Conservation (phyloP, 2,113 vertebrate species). For the Saguinus midas region DNA sequence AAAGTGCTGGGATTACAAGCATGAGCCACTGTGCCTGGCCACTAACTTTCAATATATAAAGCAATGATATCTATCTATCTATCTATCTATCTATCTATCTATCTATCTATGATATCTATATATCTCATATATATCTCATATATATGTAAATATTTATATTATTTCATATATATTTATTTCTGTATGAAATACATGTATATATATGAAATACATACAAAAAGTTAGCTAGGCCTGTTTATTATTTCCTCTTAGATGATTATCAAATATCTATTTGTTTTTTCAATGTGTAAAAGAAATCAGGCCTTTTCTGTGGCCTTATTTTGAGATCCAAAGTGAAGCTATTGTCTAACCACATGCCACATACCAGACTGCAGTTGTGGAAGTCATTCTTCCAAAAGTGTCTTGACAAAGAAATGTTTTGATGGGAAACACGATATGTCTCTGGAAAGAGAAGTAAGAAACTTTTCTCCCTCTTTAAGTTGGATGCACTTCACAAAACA, state of each 20-base stretch:
- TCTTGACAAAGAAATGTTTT: slow-evolving; percentile 25
- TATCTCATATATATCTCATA: too few relatives aligned
- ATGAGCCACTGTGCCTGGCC: too few relatives aligned
- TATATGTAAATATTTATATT: too few relatives aligned
- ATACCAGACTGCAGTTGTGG: slow-evolving; percentile 39
- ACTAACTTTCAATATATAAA: too few relatives aligned
- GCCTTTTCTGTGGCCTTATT: slow-evolving; percentile 28
- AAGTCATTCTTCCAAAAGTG: slow-evolving; percentile 51
- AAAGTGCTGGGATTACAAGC: too few relatives aligned
- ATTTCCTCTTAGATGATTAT: background rate
- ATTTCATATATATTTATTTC: too few relatives aligned
- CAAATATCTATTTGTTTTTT: slow-evolving; percentile 43
- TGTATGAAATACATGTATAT: too few relatives aligned
- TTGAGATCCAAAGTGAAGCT: background rate
- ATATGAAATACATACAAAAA: background rate
- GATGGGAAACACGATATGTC: slow-evolving; percentile 45
- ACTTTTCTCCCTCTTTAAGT: background rate
- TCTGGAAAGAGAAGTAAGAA: slow-evolving; percentile 53
- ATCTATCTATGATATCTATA: too few relatives aligned
- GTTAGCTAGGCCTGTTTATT: background rate
- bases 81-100: too few relatives aligned
- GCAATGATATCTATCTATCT: too few relatives aligned
- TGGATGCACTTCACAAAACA: slow-evolving; percentile 4
- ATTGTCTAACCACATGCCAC: background rate
- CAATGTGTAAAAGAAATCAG: background rate